A percentile compares a stretch with the other conserved stretches of the same genome.
Evolutionary conservation across 2,113 vertebrate genomes (phyloP).

Genomic region (Lota lota): DNA sequence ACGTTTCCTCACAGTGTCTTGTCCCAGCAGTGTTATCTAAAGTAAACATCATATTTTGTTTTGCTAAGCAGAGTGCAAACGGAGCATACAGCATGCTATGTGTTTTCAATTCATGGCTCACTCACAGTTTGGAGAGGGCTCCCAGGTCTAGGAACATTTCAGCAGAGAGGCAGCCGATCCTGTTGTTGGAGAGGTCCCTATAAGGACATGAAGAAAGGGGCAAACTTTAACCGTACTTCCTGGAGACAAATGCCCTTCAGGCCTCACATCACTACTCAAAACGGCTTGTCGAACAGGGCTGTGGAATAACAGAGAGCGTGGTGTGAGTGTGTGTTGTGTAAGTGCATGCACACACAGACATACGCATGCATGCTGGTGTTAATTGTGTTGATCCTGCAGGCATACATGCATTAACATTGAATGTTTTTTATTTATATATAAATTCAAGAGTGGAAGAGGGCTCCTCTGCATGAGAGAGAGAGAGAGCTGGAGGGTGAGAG

Average conservation of each 20-base stretch:
- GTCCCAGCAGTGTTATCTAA: constrained; percentile 5
- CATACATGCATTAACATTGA: no score
- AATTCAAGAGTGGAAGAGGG: no score
- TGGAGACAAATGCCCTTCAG: no score
- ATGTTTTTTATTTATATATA: no score
- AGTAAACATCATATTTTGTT: constrained; percentile 1
- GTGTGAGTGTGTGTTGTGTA: no score
- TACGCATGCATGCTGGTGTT: no score
- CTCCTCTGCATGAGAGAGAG: background rate
- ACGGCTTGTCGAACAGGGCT: no score
- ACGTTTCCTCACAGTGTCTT: constrained; percentile 6
- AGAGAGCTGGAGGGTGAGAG: no score
- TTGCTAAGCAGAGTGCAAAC: constrained; percentile 14
- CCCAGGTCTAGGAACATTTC: constrained; percentile 85
- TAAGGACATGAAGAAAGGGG: constrained; percentile 49
- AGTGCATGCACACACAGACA: no score
- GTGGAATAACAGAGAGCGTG: no score
- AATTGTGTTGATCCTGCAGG: no score
- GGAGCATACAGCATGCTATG: constrained; percentile 15
- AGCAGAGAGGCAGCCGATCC: constrained; percentile 86
- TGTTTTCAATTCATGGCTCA: constrained; percentile 55
- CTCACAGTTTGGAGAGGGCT: constrained; percentile 87
- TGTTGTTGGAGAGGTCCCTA: constrained; percentile 90
- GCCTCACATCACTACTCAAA: no score
- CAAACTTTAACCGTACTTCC: constrained; percentile 12